phyloP scores from a whole-genome alignment of 2,113 vertebrate species.

The Perca fluviatilis region DNA sequence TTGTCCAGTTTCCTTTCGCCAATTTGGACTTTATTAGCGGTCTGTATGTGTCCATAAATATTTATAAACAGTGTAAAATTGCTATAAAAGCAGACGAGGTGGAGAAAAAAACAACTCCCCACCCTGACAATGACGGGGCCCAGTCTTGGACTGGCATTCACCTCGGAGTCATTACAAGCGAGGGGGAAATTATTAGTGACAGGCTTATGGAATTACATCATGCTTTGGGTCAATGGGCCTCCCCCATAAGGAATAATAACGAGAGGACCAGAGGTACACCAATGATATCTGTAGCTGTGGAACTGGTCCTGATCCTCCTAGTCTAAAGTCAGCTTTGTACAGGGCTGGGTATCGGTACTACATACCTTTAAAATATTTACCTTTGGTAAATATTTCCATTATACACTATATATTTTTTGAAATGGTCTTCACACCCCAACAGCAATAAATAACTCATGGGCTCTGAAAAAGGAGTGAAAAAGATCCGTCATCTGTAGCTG shows the following conservation, averaged over 20 bases:
- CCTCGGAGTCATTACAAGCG: conserved; percentile 76
- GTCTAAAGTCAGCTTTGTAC: background rate
- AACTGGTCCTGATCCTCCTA: background rate
- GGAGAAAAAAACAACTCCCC: conserved; percentile 42
- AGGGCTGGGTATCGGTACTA: too few relatives aligned
- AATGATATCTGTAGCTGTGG: conserved; percentile 14
- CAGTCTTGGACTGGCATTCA: conserved; percentile 78
- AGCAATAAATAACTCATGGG: too few relatives aligned
- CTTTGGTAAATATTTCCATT: too few relatives aligned
- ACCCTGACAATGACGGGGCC: conserved; percentile 69
- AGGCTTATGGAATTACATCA: conserved; percentile 83
- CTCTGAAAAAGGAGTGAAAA: too few relatives aligned
- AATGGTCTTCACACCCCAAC: too few relatives aligned
- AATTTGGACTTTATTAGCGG: conserved; percentile 68
- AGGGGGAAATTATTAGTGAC: conserved; percentile 86
- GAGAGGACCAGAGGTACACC: conserved; percentile 31
- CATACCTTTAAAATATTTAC: too few relatives aligned
- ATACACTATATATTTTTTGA: too few relatives aligned
- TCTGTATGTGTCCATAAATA: conserved; percentile 75
- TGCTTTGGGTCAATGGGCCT: conserved; percentile 77
- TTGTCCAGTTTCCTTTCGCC: conserved; percentile 48
- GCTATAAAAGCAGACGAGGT: conserved; percentile 54
- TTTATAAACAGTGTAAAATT: conserved; percentile 74
- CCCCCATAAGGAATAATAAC: conserved; percentile 69
- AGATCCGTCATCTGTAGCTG: too few relatives aligned